These are phyloP conservation scores for Dugesia japonica DNA, from an alignment of 2,888 invertebrate genomes.

Conservation along the genomic window DNA sequence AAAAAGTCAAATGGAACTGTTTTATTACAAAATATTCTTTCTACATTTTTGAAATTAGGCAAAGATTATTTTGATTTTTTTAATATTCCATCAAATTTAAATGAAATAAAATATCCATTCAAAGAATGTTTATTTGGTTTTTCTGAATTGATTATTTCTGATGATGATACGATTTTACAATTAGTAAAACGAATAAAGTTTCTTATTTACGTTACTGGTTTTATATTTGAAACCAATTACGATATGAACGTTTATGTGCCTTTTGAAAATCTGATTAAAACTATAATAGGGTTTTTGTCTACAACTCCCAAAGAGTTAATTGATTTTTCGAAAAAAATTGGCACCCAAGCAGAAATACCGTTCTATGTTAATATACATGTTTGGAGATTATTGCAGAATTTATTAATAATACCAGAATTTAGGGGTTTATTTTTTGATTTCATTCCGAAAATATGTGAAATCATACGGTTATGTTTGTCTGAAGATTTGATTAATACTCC, in stretches of 20 bases:
- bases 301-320: neutral
- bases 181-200: neutral
- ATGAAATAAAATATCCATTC: neutral
- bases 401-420: too few relatives aligned
- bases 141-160: neutral
- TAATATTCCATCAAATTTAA: neutral
- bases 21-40: neutral
- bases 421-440: too few relatives aligned
- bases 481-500: neutral
- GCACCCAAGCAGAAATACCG: too few relatives aligned
- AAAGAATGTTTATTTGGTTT: neutral
- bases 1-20: neutral
- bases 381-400: too few relatives aligned
- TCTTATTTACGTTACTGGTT: neutral
- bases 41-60: neutral
- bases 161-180: neutral
- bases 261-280: neutral
- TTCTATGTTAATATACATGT: too few relatives aligned
- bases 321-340: too few relatives aligned
- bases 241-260: neutral
- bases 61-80: neutral
- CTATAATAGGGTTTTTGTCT: neutral
- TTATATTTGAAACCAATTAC: neutral
- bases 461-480: neutral
- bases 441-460: neutral